phyloP scores from a whole-genome alignment of 2,797 vertebrate species.

The Amphiprion clarkii region DNA sequence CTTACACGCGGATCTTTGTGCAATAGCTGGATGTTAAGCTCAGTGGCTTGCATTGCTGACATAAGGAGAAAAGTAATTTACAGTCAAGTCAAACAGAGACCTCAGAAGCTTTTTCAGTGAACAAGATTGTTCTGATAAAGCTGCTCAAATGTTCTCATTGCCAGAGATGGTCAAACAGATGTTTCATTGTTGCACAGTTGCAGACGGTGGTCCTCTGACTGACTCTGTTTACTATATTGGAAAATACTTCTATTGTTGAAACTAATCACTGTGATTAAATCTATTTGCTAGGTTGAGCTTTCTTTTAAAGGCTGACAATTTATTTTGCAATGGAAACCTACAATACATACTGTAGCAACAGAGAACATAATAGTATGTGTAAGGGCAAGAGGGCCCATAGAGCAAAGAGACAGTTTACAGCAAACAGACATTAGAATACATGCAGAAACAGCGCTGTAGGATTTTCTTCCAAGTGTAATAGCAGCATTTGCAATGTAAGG shows the following conservation, averaged over 20 bases:
- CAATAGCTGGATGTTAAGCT: slow-evolving; percentile 27
- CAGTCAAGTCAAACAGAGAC: slow-evolving; percentile 20
- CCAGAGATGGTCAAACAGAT: slow-evolving; percentile 21
- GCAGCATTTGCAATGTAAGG: background rate
- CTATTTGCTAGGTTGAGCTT: slow-evolving; percentile 6
- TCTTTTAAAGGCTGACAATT: background rate
- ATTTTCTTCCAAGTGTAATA: background rate
- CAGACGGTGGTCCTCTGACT: slow-evolving; percentile 35
- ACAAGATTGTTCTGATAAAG: slow-evolving; percentile 33
- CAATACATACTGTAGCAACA: no score
- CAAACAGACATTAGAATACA: no score
- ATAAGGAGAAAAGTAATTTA: slow-evolving; percentile 24
- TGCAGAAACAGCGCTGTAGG: background rate
- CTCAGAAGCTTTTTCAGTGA: slow-evolving; percentile 20
- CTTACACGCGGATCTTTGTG: slow-evolving; percentile 14
- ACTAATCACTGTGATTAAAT: background rate
- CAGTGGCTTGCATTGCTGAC: slow-evolving; percentile 25
- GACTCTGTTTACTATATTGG: slow-evolving; percentile 22
- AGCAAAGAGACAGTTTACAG: background rate
- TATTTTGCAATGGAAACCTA: background rate
- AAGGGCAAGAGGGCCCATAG: background rate
- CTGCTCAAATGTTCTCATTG: slow-evolving; percentile 13
- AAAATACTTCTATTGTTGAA: slow-evolving; percentile 27
- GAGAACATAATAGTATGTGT: no score
- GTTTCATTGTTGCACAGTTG: slow-evolving; percentile 9